Evolutionary conservation across 2,797 vertebrate genomes (phyloP).

Genomic region (Coccyzus lansbergi): DNA sequence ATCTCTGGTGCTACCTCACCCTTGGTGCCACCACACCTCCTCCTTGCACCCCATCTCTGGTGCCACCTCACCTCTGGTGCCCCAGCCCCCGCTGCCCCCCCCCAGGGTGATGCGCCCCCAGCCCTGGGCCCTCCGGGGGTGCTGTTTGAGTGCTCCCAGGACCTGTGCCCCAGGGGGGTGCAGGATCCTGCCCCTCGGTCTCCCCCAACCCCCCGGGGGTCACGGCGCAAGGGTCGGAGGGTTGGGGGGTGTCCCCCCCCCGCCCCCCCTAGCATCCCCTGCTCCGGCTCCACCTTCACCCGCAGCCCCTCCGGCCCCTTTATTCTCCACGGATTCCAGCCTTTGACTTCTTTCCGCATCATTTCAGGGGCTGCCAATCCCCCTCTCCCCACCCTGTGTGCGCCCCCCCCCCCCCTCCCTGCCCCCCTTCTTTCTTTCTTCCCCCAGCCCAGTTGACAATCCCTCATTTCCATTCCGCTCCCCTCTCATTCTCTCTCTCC

Average conservation of each 20-base stretch:
- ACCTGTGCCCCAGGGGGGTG: accelerated
- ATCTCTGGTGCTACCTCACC: too few relatives aligned
- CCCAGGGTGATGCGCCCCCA: too few relatives aligned
- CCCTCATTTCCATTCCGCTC: constrained; percentile 54
- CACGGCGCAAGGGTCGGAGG: too few relatives aligned
- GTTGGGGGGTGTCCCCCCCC: too few relatives aligned
- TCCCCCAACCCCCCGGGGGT: too few relatives aligned
- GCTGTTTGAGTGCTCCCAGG: background rate
- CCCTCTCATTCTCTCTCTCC: too few relatives aligned
- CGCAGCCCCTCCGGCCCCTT: background rate
- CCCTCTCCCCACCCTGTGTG: background rate
- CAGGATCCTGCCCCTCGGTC: accelerated
- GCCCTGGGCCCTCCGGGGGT: background rate
- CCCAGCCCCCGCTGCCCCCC: too few relatives aligned
- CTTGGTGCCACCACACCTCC: too few relatives aligned
- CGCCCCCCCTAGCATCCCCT: too few relatives aligned
- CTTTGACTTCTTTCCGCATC: constrained; percentile 23
- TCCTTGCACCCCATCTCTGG: too few relatives aligned
- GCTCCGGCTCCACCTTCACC: constrained; percentile 16
- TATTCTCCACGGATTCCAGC: constrained; percentile 46
- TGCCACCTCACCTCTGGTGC: too few relatives aligned
- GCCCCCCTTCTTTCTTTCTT: background rate
- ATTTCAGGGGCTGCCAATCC: background rate
- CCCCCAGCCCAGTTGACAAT: constrained; percentile 5
- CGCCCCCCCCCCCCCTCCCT: background rate